Base-by-base conservation (phyloP, 2,888 invertebrate genomes). In the Pammene aurita region DNA sequence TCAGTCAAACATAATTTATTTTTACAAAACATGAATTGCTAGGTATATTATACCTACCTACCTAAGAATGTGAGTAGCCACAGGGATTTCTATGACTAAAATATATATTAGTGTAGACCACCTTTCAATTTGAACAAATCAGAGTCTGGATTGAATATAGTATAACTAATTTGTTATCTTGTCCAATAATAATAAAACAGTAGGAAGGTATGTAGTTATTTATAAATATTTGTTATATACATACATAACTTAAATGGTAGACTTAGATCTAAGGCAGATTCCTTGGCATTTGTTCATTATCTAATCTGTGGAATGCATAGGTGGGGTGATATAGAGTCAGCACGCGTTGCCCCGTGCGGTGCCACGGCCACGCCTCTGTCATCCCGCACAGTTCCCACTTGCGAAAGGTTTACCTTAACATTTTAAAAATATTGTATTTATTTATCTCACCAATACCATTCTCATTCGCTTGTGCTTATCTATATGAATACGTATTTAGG, bases 1-100 rank as follows among this genome's bases (percentile, higher is more conserved):
- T 68, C 63, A 68, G 63, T 68, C 68, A 64, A 64, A 58, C 46
- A 58, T 63, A 48, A 35, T 56, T 35, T 56, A 44, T 63, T 63
- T 67, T 67, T 67, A 67, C 56, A 67, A 41, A 14, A 55, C 13
- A 26, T 46, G 35, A 46, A 26, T 10, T 55, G 35, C 38, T 60
- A 60, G n/a, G 7, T 44, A 4, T 42, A 34, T 41, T 63, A 62
- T 41, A 9, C 14, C n/a, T 61, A 48, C 26, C 26, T 26, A 26
- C 26, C 26, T 26, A 26, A 2, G 26, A 26, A 26, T 26, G 34
- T 42, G 18, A 44, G 9, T 35, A 18, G 55, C 14, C 34, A 56
- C 38, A 34, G n/a, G 9, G 9, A 16, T 52, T n/a, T 46, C 46
- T 46, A 44, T 60, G n/a, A 14, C 14, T 48, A 60, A 14, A 60